These are phyloP conservation scores for Procambarus virginalis DNA, from an alignment of 1,140 invertebrate genomes.

Conservation along the genomic window DNA sequence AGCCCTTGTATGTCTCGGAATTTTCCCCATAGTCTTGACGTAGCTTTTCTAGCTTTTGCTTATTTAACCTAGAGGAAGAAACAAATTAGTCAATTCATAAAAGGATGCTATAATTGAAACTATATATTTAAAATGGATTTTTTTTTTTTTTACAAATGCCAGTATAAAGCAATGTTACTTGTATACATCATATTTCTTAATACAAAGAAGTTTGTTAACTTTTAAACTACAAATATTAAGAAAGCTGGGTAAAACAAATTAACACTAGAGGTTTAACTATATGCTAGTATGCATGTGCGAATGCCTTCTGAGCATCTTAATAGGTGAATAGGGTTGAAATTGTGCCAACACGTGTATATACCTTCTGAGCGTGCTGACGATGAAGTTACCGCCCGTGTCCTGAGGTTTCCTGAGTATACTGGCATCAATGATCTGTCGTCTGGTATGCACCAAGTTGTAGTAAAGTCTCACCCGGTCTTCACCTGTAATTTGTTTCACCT, in stretches of 20 bases:
- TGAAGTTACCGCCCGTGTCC: slow-evolving; percentile 85
- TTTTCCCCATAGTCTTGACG: slow-evolving; percentile 85
- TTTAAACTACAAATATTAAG: too few species aligned
- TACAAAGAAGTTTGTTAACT: too few species aligned
- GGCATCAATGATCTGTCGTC: slow-evolving; percentile 87
- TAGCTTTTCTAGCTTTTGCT: slow-evolving; percentile 89
- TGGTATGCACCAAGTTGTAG: slow-evolving; percentile 85
- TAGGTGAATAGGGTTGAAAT: too few species aligned
- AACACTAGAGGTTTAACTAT: too few species aligned
- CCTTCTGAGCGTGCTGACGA: slow-evolving; percentile 89
- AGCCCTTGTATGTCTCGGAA: slow-evolving; percentile 91
- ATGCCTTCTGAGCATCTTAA: slow-evolving; percentile 82
- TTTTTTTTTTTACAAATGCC: too few species aligned
- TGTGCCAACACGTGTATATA: slow-evolving; percentile 64
- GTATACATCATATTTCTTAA: too few species aligned
- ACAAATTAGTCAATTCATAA: not conserved
- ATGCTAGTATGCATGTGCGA: not conserved
- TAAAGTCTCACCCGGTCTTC: slow-evolving; percentile 88
- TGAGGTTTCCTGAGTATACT: slow-evolving; percentile 87
- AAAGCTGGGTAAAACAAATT: too few species aligned
- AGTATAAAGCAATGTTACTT: too few species aligned
- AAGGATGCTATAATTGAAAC: too few species aligned
- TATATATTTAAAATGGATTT: too few species aligned
- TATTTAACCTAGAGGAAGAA: slow-evolving; percentile 81
- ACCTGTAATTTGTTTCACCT: slow-evolving; percentile 83